phyloP scores from a whole-genome alignment of 30 jellyfish, hydroid and myxozoan species.

The Aurelia coerulea region DNA sequence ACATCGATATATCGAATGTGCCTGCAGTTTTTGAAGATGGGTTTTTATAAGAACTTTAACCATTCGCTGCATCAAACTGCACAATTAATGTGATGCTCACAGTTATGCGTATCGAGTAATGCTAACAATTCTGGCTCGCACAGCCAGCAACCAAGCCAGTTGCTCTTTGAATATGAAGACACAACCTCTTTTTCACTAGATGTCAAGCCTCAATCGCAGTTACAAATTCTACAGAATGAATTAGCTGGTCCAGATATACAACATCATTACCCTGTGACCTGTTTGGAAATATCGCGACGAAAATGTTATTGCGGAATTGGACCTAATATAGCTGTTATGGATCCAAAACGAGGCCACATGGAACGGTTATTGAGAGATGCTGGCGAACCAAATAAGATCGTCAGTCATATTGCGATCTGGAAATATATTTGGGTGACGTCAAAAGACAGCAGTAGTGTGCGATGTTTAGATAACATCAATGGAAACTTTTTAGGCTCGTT shows the following conservation, averaged over 20 bases:
- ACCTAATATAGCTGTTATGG: conserved; percentile 50
- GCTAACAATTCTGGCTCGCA: too few relatives aligned
- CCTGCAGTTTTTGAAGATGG: too few relatives aligned
- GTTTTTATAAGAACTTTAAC: too few relatives aligned
- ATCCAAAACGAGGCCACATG: conserved; percentile 49
- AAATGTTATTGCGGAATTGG: conserved; percentile 61
- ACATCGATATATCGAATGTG: too few relatives aligned
- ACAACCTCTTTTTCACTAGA: not conserved
- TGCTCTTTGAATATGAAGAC: too few relatives aligned
- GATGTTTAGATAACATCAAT: conserved; percentile 18
- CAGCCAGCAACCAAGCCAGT: too few relatives aligned
- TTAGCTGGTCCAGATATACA: conserved; percentile 6
- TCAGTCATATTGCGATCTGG: conserved; percentile 34
- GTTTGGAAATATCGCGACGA: conserved; percentile 31
- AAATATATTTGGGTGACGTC: conserved; percentile 52
- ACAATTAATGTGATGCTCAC: too few relatives aligned
- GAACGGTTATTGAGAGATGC: conserved; percentile 23
- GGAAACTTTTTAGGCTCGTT: conserved; percentile 29
- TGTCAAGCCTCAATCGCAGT: conserved; percentile 2
- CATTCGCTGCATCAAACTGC: too few relatives aligned
- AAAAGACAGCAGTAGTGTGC: conserved; percentile 40
- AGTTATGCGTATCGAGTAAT: too few relatives aligned
- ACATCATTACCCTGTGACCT: conserved; percentile 47
- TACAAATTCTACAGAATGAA: conserved; percentile 42
- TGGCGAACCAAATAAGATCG: conserved; percentile 36